Base-by-base conservation (phyloP, 64 coral and sea anemone species). In the Montipora sp. region DNA sequence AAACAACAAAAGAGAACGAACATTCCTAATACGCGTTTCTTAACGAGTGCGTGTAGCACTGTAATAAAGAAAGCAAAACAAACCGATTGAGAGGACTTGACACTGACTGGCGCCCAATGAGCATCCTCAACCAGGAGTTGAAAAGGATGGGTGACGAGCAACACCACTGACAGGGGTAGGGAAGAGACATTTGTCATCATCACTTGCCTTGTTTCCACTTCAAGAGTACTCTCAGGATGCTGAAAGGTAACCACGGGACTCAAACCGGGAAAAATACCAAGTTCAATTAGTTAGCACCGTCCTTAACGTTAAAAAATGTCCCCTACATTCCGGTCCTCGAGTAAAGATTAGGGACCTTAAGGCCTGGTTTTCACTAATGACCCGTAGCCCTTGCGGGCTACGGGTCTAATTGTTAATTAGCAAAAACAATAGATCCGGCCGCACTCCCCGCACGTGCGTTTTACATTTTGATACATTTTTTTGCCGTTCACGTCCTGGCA, bases 151-250 rank as follows among this genome's bases (percentile, higher is more conserved):
- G 89, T 72, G 6, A 78, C 76, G 16, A 84, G 51, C 7, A 98
- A 68, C 83, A 59, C 78, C 71, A 98, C 92, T 70, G 51, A 93
- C 19, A 98, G 92, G 18, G 94, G 94, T 21, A 98, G 86, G 11
- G 92, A 89, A 0, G 97, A 98, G 7, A 98, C 92, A 66, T 98
- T 98, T 59, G 80, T 80, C 94, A 98, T 98, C 88, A 96, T 88
- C 9, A 98, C 77, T 88, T 98, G 94, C 49, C 94, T 98, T 4
- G 94, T 96, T 53, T 94, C 94, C 57, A 91, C n/a, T 89, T 98
- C 91, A 5, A 98, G 79, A 0, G 60, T 89, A 24, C 91, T 98
- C 18, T 95, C 93, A 27, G 96, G 96, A 55, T 98, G 88, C 96
- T 98, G 48, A 23, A 91, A 86, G 21, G 15, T 3, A 78, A 46